Evolutionary conservation across 2,113 vertebrate species (phyloP).

Genomic region (Accipiter virgatus): DNA sequence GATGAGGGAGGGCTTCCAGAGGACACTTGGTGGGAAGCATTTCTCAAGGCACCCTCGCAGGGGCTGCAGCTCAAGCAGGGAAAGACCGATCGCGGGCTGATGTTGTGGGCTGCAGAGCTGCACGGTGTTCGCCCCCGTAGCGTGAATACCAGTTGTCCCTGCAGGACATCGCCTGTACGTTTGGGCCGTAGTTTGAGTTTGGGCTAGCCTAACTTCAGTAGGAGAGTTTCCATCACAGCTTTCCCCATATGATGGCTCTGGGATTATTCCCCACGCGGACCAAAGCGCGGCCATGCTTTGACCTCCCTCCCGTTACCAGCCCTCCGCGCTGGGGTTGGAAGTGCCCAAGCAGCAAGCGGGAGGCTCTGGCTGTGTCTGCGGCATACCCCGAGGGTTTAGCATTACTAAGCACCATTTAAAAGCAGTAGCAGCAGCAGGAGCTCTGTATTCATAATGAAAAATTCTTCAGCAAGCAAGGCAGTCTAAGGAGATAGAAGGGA

Average conservation of each 20-base stretch:
- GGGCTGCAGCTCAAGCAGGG: neutral
- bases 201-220: neutral
- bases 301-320: neutral
- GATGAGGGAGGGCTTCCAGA: neutral
- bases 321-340: neutral
- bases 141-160: neutral
- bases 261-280: neutral
- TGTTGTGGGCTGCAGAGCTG: neutral
- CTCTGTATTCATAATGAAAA: slow-evolving; percentile 37
- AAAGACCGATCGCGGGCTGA: neutral
- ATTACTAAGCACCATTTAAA: neutral
- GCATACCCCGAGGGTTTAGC: neutral
- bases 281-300: fast-evolving
- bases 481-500: slow-evolving; percentile 16
- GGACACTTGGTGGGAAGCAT: fast-evolving
- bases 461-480: slow-evolving; percentile 42
- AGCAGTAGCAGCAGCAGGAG: slow-evolving; percentile 8
- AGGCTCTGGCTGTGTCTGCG: neutral
- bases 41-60: neutral
- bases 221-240: neutral
- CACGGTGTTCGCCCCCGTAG: neutral
- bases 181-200: neutral
- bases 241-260: fast-evolving
- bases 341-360: neutral
- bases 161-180: neutral